Percentiles rank a stretch among this genome's conserved stretches.
Conservation (phyloP, 2,113 vertebrate genomes). For the Pterocles burchelli region DNA sequence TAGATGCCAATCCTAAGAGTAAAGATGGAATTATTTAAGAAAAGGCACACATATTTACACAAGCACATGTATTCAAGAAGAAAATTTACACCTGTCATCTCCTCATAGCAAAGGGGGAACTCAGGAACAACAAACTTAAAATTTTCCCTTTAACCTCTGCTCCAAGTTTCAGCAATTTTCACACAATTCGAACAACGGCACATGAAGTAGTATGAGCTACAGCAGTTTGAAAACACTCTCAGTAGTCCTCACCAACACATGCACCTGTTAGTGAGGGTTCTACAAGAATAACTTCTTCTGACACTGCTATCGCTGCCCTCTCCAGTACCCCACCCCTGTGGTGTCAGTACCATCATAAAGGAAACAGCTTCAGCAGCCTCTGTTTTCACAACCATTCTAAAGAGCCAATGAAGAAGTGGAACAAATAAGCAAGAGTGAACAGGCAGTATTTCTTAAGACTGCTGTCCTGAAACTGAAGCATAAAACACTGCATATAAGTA, state of each 20-base stretch:
- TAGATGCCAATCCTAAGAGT: not conserved
- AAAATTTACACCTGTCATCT: not conserved
- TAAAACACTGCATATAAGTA: not conserved
- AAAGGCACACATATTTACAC: not conserved
- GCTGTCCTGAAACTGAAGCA: not conserved
- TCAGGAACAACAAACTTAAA: not conserved
- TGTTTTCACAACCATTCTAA: not conserved
- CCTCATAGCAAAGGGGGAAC: rapidly evolving
- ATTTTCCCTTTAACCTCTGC: not conserved
- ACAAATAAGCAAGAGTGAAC: not conserved
- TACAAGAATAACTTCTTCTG: not conserved
- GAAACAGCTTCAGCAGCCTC: not conserved
- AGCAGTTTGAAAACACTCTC: not conserved
- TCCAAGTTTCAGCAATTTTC: not conserved
- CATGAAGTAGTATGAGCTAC: not conserved
- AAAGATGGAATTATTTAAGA: not conserved
- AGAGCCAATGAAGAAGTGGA: rapidly evolving
- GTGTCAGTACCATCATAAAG: not conserved
- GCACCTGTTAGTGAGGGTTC: not conserved
- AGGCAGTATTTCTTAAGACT: not conserved
- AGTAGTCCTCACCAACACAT: not conserved
- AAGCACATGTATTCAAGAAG: not conserved
- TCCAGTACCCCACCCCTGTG: not conserved
- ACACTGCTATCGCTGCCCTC: not conserved
- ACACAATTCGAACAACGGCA: not conserved